Base-by-base conservation (phyloP, 2,797 vertebrate species). In the Danio choprae region DNA sequence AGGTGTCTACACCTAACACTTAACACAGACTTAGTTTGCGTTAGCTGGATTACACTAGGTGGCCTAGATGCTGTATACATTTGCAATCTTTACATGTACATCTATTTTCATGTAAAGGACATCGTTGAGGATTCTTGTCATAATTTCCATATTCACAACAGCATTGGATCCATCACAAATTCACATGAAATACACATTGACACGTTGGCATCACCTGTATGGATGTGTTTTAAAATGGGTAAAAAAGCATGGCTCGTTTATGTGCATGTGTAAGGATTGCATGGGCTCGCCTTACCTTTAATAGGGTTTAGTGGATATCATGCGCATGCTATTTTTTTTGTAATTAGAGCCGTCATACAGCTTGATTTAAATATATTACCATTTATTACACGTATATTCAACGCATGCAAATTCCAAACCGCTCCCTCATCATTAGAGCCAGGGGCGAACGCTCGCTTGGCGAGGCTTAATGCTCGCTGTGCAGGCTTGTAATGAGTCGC, bases 301-400 rank as follows among this genome's bases (percentile, higher is more conserved):
- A 79, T 81, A 53, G 79, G 82, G 59, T 87, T 89, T 83, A 83
- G 73, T 83, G 81, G 81, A 82, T 85, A 82, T 87, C 85, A 84
- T 88, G 81, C 79, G 68, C 79, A 77, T 80, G 80, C 86, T 83
- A 80, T 86, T 83, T 87, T n/a, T n/a, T 80, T 70, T 43, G 79
- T 84, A 76, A 89, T 90, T 87, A 89, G 76, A 60, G 70, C 80
- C 81, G 63, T 81, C 4, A 83, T 89, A 87, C 71, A 70, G 62
- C 83, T 83, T 50, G 56, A 79, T 85, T 88, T 81, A 87, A 90
- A 89, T 86, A 81, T 72, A 86, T 90, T 87, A 84, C 22, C 79
- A 79, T 88, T 88, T 88, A 87, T 87, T 80, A 88, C 84, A 77
- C 77, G 29, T 29, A 86, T 87, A 82, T 89, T 91, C 82, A 87